Conservation (phyloP, 2,797 vertebrate species). For the Hemitrygon akajei region DNA sequence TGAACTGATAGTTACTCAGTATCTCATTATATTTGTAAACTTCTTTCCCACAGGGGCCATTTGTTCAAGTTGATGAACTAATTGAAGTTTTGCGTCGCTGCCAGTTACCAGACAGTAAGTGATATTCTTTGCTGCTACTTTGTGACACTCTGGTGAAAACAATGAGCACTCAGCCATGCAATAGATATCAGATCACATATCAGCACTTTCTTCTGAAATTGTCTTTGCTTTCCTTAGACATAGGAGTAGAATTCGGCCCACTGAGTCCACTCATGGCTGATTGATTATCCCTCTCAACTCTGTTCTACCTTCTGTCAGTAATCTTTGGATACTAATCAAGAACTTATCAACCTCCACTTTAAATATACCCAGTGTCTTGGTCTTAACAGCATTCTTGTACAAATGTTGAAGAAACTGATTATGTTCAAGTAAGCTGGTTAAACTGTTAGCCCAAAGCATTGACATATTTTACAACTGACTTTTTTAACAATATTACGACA, state of each 20-base stretch:
- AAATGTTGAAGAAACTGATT: not conserved
- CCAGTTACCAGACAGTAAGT: slow-evolving; percentile 93
- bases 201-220: not conserved
- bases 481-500: not conserved
- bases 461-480: not conserved
- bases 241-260: too few species aligned
- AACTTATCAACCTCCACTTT: too few species aligned
- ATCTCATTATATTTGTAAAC: slow-evolving; percentile 40
- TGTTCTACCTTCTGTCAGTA: too few species aligned
- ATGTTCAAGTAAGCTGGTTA: not conserved
- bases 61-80: slow-evolving; percentile 96
- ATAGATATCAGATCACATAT: not conserved
- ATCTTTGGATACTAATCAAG: too few species aligned
- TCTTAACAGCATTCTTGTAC: not conserved
- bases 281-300: too few species aligned
- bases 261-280: too few species aligned
- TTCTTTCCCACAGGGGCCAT: slow-evolving; percentile 76
- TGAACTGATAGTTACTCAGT: not conserved
- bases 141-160: not conserved
- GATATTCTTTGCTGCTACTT: not conserved
- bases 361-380: too few species aligned
- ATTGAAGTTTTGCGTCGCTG: slow-evolving; percentile 93
- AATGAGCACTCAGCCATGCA: not conserved
- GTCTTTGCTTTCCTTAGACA: too few species aligned
- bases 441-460: not conserved